Conservation (phyloP, 2,888 invertebrate genomes). For the Cantharis lateralis region DNA sequence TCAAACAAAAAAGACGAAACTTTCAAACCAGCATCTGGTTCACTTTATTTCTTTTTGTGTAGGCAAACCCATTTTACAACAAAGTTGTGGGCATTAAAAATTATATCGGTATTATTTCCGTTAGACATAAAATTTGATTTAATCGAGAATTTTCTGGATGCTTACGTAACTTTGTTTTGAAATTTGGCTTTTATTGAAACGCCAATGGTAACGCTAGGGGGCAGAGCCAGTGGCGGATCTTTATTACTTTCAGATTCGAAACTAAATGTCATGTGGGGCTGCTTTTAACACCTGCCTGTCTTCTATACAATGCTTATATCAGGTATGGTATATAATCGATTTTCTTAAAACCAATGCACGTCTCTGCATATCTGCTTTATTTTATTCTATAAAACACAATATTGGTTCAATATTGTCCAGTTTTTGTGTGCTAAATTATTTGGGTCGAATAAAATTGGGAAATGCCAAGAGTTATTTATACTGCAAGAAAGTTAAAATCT, state of each 20-base stretch:
- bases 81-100: neutral
- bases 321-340: too few relatives aligned
- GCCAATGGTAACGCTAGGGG: neutral
- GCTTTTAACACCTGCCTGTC: too few relatives aligned
- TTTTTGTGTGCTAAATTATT: neutral
- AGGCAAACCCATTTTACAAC: neutral
- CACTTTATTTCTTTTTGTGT: neutral
- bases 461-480: slow-evolving; percentile 5
- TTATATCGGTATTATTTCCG: neutral
- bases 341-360: too few relatives aligned
- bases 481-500: neutral
- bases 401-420: neutral
- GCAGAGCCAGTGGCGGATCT: neutral
- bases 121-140: neutral
- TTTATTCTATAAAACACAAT: neutral
- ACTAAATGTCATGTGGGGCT: neutral
- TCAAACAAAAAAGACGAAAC: neutral
- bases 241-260: neutral
- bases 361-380: neutral
- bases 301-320: neutral
- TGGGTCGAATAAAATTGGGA: neutral
- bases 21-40: neutral
- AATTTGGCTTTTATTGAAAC: neutral
- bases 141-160: neutral
- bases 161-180: neutral